Evolutionary conservation across 1,140 invertebrate species (phyloP), one percentile per base, ranked within the genome.

Genomic region (Gonioctena quinquepunctata): DNA sequence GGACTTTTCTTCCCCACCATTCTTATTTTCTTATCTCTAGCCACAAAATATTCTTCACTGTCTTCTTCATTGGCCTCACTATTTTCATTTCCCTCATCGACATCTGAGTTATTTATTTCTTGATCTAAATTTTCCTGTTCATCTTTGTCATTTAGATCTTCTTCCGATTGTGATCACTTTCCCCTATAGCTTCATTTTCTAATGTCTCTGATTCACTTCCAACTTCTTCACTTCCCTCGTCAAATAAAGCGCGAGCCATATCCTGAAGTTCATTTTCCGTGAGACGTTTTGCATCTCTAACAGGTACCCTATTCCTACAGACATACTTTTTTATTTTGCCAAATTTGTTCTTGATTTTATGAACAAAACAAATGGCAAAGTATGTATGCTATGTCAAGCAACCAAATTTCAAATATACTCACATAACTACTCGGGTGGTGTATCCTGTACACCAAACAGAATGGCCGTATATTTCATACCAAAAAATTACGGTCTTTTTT

Each of bases 11-110:
- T 60, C 57, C 57, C 19, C 22, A 60, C 5, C 11, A 8, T 60
- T 60, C 25, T 60, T 22, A 8, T 60, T 60, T 60, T 60, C 22
- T 60, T 60, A 60, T 60, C 57, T 60, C 22, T 22, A 60, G 57
- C 26, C 57, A 21, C 57, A 23, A 22, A 60, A 23, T 60, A 28
- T 22, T 60, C 57, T 60, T 60, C 57, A 28, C 16, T 23, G 22
- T 60, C 16, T 18, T 60, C 23, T 22, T 18, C 22, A 60, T 28
- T 60, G 18, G 52, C 18, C 52, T 21, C 52, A n/a, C n/a, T n/a
- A 54, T 21, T 54, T 54, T 0, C 52, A 54, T 54, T 54, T 54
- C 18, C 52, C 18, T 54, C 19, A 18, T 54, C 52, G 18, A 54
- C 52, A 60, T 60, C 16, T 26, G 57, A 60, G 18, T 60, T 60